Evolutionary conservation across 2,888 invertebrate genomes (phyloP).

Genomic region (Lasius fuliginosus): DNA sequence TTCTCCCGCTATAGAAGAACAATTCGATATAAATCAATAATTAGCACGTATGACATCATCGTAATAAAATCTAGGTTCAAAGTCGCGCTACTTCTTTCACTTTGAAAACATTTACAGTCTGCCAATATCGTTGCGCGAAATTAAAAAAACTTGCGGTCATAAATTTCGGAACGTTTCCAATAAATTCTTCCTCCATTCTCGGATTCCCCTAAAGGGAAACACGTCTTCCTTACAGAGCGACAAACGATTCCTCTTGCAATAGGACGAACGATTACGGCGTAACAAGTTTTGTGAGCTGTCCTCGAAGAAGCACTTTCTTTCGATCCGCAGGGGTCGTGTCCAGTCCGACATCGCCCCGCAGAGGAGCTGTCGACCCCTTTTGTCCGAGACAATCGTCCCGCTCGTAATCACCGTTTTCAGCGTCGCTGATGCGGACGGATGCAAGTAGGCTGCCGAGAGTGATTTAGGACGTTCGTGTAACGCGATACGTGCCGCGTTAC

Average conservation of each 20-base stretch:
- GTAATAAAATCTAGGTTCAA: conserved; percentile 20
- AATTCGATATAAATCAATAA: neutral
- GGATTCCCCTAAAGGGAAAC: conserved; percentile 21
- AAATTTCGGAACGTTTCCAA: conserved; percentile 24
- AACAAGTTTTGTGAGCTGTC: conserved; percentile 49
- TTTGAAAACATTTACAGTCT: conserved; percentile 15
- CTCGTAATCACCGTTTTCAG: conserved; percentile 70
- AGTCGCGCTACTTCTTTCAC: neutral
- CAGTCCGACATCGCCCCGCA: conserved; percentile 5
- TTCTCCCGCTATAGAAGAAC: neutral
- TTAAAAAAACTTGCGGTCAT: conserved; percentile 32
- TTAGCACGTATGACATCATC: neutral
- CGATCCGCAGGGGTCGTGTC: conserved; percentile 33
- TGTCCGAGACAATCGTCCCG: conserved; percentile 65
- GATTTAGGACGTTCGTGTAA: conserved; percentile 73
- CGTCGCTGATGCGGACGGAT: conserved; percentile 30
- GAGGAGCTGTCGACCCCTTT: conserved; percentile 49
- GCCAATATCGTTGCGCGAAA: neutral
- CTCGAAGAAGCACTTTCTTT: conserved; percentile 22
- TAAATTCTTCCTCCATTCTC: conserved; percentile 28
- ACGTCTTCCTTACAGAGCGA: conserved; percentile 43
- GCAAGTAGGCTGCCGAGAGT: conserved; percentile 65
- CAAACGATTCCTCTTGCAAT: conserved; percentile 47
- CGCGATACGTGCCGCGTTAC: conserved; percentile 68
- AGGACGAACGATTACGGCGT: conserved; percentile 57